Evolutionary conservation across 2,797 vertebrate species (phyloP).

Genomic region (Sorex maritimensis): DNA sequence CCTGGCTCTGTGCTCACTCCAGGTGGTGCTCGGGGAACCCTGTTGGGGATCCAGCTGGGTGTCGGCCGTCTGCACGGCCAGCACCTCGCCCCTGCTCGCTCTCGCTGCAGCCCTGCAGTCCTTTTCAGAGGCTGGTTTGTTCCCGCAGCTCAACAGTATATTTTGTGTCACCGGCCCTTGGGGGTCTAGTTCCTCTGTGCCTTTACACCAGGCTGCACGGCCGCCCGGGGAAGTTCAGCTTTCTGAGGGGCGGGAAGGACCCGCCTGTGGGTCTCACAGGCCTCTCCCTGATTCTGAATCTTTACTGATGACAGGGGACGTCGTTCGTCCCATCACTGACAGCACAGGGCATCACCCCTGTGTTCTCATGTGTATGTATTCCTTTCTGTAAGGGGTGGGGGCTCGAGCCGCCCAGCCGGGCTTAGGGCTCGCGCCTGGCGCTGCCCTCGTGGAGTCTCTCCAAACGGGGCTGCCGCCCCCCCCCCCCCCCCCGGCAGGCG

Average conservation of each 20-base stretch:
- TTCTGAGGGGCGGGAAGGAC: neutral
- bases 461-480: too few relatives aligned
- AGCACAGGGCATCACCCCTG: neutral
- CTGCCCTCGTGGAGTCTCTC: too few relatives aligned
- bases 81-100: neutral
- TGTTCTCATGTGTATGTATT: neutral
- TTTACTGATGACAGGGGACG: neutral
- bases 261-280: constrained; percentile 4
- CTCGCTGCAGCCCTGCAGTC: too few relatives aligned
- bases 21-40: too few relatives aligned
- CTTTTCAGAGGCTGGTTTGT: constrained; percentile 1
- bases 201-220: neutral
- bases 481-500: too few relatives aligned
- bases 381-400: too few relatives aligned
- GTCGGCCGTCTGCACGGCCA: too few relatives aligned
- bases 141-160: neutral
- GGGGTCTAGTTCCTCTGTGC: neutral
- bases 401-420: too few relatives aligned
- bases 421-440: too few relatives aligned
- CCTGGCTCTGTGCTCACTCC: too few relatives aligned
- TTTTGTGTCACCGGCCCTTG: neutral
- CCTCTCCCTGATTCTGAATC: neutral
- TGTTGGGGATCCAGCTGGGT: too few relatives aligned
- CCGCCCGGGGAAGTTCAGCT: neutral
- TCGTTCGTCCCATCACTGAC: neutral